Evolutionary conservation across 2,888 invertebrate species (phyloP).

Genomic region (Crioceris asparagi): DNA sequence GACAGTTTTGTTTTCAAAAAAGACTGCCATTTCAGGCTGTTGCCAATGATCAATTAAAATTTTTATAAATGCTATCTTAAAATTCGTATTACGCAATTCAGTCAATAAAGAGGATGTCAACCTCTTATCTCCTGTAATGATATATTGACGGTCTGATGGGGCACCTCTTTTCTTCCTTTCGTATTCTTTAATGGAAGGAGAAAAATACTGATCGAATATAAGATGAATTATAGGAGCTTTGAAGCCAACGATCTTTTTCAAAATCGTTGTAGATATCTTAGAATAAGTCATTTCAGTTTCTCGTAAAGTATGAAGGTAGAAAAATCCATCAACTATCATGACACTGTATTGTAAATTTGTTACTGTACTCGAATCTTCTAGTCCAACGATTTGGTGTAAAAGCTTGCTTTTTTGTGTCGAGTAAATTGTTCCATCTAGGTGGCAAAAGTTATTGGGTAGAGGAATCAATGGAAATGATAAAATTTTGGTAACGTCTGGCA

Average conservation of each 20-base stretch:
- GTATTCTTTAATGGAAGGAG: not conserved
- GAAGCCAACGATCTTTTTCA: not conserved
- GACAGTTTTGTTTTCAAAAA: constrained; percentile 3
- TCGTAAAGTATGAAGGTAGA: not conserved
- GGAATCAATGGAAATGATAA: too few relatives aligned
- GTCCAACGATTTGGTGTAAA: not conserved
- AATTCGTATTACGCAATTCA: not conserved
- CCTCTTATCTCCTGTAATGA: not conserved
- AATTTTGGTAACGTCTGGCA: too few relatives aligned
- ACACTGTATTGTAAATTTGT: not conserved
- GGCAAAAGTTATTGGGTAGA: too few relatives aligned
- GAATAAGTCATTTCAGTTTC: not conserved
- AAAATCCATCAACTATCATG: not conserved
- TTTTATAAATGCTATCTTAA: not conserved
- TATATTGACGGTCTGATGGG: constrained; percentile 4
- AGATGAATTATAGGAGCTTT: constrained; percentile 2
- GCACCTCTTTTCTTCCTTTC: constrained; percentile 2
- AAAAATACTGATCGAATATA: constrained; percentile 4
- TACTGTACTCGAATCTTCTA: not conserved
- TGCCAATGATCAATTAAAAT: constrained; percentile 5
- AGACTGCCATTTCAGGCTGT: constrained; percentile 4
- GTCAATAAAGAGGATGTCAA: not conserved
- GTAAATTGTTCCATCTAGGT: too few relatives aligned
- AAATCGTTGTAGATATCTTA: not conserved
- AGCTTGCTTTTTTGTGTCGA: not conserved